Evolutionary conservation across 1,140 invertebrate species (phyloP).

Genomic region (Metaphire vulgaris): DNA sequence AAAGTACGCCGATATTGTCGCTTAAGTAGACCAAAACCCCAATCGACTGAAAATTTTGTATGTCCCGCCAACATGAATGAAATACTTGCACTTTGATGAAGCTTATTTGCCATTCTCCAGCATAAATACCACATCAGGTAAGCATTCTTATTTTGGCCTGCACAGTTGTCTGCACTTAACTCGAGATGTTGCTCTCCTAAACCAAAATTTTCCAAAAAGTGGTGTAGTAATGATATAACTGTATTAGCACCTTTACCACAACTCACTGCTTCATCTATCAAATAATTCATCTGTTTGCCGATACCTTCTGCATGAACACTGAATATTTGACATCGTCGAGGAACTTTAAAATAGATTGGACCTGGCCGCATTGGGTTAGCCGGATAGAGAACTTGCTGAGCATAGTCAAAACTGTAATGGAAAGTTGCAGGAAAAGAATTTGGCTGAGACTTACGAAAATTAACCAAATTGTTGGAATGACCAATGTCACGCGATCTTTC

Average conservation of each 20-base stretch:
- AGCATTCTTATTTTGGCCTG: conserved; percentile 38
- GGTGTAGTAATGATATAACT: conserved; percentile 29
- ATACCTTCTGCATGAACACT: background rate
- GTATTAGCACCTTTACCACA: conserved; percentile 30
- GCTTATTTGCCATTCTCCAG: conserved; percentile 32
- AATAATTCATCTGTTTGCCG: conserved; percentile 30
- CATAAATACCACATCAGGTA: conserved; percentile 34
- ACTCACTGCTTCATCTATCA: conserved; percentile 31
- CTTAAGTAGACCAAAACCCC: conserved; percentile 38
- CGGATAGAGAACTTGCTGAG: background rate
- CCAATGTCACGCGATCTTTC: background rate
- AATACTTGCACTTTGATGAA: conserved; percentile 28
- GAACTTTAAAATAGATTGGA: background rate
- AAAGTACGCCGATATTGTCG: conserved; percentile 22
- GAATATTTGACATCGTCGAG: background rate
- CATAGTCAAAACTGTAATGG: background rate
- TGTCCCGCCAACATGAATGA: conserved; percentile 36
- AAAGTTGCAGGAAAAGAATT: background rate
- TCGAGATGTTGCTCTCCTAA: conserved; percentile 30
- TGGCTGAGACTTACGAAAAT: background rate
- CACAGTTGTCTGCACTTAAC: conserved; percentile 36
- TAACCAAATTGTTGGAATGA: background rate
- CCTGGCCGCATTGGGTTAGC: background rate
- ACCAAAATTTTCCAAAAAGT: conserved; percentile 30
- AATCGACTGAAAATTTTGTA: conserved; percentile 39